phyloP scores from a whole-genome alignment of 2,888 invertebrate genomes.

The Lamproptera curius region DNA sequence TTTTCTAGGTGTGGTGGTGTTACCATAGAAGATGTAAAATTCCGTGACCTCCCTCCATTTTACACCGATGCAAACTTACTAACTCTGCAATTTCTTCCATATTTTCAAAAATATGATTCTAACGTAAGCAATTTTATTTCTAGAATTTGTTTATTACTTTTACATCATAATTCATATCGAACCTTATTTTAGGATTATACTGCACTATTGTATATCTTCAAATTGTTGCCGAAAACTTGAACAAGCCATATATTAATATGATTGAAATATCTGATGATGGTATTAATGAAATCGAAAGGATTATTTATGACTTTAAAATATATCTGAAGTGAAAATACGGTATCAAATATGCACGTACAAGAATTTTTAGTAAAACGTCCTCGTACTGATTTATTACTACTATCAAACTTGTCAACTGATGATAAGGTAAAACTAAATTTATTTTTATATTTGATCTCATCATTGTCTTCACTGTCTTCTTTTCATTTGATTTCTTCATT shows the following conservation, averaged over 20 bases:
- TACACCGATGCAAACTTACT: conserved; percentile 24
- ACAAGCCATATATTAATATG: conserved; percentile 30
- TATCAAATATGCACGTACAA: conserved; percentile 16
- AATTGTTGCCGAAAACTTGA: conserved; percentile 39
- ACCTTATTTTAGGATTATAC: conserved; percentile 31
- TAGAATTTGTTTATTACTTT: no score
- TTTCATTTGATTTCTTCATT: not conserved
- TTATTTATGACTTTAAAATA: conserved; percentile 26
- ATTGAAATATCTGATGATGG: conserved; percentile 28
- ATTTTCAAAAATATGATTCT: conserved; percentile 24
- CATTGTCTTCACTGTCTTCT: no score
- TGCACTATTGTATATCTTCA: conserved; percentile 32
- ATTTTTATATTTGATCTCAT: not conserved
- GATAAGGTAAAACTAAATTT: conserved; percentile 31
- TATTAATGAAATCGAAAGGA: conserved; percentile 23
- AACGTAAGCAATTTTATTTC: conserved; percentile 32
- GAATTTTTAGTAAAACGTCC: conserved; percentile 23
- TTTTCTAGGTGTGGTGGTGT: conserved; percentile 51
- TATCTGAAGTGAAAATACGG: conserved; percentile 19
- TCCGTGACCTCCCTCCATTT: conserved; percentile 28
- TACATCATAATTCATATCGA: not conserved
- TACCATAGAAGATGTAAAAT: conserved; percentile 35
- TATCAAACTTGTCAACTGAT: conserved; percentile 31
- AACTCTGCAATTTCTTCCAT: conserved; percentile 36
- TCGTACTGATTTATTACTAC: conserved; percentile 30